These are phyloP conservation scores for Syrrhaptes paradoxus DNA, from an alignment of 2,113 vertebrate genomes.

Conservation along the genomic window DNA sequence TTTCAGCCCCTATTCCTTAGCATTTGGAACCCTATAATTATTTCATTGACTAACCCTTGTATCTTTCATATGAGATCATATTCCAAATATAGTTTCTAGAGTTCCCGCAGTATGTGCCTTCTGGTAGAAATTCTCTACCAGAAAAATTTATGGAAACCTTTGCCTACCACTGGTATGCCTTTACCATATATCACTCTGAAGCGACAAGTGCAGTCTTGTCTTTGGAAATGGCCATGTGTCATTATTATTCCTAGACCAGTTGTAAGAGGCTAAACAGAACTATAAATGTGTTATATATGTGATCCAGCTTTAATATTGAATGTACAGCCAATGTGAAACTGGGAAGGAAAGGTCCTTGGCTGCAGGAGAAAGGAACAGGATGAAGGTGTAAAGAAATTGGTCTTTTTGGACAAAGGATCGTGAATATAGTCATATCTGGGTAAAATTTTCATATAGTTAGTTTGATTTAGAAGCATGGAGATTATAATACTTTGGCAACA, in stretches of 20 bases:
- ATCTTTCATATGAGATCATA: not conserved
- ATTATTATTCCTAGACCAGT: not conserved
- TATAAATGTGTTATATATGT: not conserved
- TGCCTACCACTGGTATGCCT: not conserved
- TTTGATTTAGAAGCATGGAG: not conserved
- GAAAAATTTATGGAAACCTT: not conserved
- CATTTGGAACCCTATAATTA: not conserved
- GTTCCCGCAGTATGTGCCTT: not conserved
- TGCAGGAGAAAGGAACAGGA: not conserved
- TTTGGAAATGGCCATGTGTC: not conserved
- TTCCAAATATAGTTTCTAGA: not conserved
- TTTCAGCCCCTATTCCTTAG: not conserved
- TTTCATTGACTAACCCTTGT: not conserved
- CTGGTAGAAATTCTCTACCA: not conserved
- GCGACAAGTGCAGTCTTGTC: not conserved
- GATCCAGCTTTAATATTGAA: not conserved
- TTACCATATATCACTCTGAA: not conserved
- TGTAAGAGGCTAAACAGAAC: not conserved
- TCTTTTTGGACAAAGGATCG: not conserved
- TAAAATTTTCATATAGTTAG: not conserved
- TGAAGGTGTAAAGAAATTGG: not conserved
- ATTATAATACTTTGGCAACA: not conserved
- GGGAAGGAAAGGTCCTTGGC: not conserved
- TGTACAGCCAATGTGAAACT: not conserved
- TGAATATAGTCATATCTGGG: not conserved